Conservation (phyloP, 2,888 invertebrate genomes). For the Philereme vetulata region DNA sequence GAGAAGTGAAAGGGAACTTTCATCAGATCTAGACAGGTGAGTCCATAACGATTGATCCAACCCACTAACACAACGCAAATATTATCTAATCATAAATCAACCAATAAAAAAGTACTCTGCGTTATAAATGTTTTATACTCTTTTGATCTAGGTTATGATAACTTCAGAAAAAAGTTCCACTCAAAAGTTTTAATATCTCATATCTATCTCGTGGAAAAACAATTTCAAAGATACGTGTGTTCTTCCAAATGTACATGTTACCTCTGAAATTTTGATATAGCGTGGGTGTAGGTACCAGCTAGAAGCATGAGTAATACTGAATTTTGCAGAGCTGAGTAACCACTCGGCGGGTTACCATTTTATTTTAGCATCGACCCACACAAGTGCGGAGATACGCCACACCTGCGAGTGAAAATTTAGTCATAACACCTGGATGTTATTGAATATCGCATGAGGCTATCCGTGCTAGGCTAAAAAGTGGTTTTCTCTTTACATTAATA, state of each 20-base stretch:
- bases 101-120: too few species aligned
- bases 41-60: too few species aligned
- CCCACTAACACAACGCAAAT: too few species aligned
- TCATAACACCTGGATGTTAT: slow-evolving; percentile 77
- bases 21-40: too few species aligned
- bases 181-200: slow-evolving; percentile 11
- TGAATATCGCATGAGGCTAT: slow-evolving; percentile 55
- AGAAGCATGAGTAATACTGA: slow-evolving; percentile 73
- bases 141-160: too few species aligned
- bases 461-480: too few species aligned
- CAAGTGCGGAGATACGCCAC: slow-evolving; percentile 62
- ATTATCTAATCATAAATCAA: too few species aligned
- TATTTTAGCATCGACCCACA: slow-evolving; percentile 79
- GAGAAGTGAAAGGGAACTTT: too few species aligned
- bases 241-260: slow-evolving; percentile 66
- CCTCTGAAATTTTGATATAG: slow-evolving; percentile 77
- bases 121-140: too few species aligned
- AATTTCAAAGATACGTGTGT: slow-evolving; percentile 34
- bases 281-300: slow-evolving; percentile 68
- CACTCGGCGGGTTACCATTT: slow-evolving; percentile 62
- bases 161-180: not conserved
- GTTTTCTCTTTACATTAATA: too few species aligned
- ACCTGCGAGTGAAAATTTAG: slow-evolving; percentile 70
- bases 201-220: slow-evolving; percentile 6
- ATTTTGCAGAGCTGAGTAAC: slow-evolving; percentile 72